Evolutionary conservation across 2,797 vertebrate genomes (phyloP).

Genomic region (Alauda arvensis): DNA sequence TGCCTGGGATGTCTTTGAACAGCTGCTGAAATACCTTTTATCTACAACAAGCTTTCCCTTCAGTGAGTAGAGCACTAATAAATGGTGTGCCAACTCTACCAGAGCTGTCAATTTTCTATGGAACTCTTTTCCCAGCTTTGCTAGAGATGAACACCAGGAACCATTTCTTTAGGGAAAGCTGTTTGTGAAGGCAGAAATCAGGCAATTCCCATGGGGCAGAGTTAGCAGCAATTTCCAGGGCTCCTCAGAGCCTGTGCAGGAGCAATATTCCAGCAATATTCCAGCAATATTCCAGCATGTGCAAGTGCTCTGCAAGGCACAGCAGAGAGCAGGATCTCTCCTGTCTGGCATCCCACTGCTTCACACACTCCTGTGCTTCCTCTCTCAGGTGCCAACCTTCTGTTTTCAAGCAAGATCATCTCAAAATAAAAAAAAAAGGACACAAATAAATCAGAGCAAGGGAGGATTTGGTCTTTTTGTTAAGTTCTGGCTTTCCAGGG

Average conservation of each 20-base stretch:
- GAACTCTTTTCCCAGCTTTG: background rate
- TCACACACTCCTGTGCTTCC: background rate
- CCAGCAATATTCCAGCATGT: background rate
- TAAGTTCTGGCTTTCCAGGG: conserved; percentile 13
- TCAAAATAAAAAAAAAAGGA: background rate
- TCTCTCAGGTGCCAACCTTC: conserved; percentile 42
- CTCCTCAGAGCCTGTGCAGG: background rate
- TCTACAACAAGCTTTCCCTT: background rate
- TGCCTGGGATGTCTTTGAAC: background rate
- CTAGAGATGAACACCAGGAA: background rate
- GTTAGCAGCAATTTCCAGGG: background rate
- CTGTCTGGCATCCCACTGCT: conserved; percentile 16
- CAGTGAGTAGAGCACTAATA: background rate
- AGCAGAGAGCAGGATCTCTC: background rate
- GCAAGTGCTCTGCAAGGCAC: background rate
- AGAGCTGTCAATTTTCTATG: background rate
- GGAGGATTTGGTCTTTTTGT: background rate
- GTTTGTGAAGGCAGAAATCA: background rate
- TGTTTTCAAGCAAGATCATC: conserved; percentile 14
- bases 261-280: background rate
- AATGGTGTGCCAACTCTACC: background rate
- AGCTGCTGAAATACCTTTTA: background rate
- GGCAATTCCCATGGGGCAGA: background rate
- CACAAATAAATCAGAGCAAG: background rate
- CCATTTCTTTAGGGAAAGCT: background rate